Base-by-base conservation (phyloP, 2,888 invertebrate species). In the Pocota personata region DNA sequence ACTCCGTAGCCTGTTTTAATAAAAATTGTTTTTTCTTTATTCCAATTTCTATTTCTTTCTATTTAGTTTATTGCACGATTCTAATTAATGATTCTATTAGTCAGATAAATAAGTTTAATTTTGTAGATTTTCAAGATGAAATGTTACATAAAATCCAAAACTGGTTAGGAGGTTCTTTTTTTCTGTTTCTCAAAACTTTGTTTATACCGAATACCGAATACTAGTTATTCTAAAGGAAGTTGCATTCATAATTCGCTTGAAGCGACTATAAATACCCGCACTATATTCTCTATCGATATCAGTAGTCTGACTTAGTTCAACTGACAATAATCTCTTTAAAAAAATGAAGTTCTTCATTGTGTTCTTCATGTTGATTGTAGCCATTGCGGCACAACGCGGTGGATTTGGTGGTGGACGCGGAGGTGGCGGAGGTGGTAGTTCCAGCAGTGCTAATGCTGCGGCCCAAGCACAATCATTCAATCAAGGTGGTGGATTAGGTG, bases 301-400 rank as follows among this genome's bases (percentile, higher is more conserved):
- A 82, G 82, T 82, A 35, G 58, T 67, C 52, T 35, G 14, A 64
- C 16, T n/a, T 50, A 50, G 43, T 19, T 50, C 12, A 40, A 27
- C 55, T 21, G 40, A 87, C 89, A 69, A 89, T 88, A 89, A 80
- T 88, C 88, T 88, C 87, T 72, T 16, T 43, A 0, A 40, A 40
- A 79, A 88, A 58, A 91, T 91, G 91, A 91, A 90, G 82, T 87
- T 88, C 32, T 67, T 91, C 24, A 86, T 91, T 83, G 88, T 89
- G 32, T 67, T 91, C n/a, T 88, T 89, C n/a, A 62, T 91, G 67
- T 19, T 90, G 82, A 87, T 90, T 79, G 90, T 90, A 30, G 90
- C 87, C 19, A 88, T 83, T 32, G 71, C 88, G 43, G 90, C 90
- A 1, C 89, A 90, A 52, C 89, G 87, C 14, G 88, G 82, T 12